Evolutionary conservation across 64 coral and sea anemone genomes (phyloP).

Genomic region (Stichodactyla mertensii): DNA sequence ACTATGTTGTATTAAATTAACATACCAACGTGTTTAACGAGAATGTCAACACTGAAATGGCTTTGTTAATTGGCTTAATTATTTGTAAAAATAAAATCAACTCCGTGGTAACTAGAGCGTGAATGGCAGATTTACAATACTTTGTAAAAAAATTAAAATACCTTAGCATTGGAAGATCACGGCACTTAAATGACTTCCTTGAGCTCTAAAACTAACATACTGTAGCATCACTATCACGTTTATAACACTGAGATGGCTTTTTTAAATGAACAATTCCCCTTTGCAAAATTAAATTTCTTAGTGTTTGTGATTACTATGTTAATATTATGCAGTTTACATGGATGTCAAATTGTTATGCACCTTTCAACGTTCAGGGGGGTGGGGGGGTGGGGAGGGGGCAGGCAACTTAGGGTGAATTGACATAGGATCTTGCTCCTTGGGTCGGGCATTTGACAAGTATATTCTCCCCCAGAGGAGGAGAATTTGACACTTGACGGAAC

Average conservation of each 20-base stretch:
- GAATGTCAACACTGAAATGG: background rate
- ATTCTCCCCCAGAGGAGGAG: too few relatives aligned
- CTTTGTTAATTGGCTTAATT: background rate
- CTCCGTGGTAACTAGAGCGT: background rate
- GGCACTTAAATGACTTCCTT: background rate
- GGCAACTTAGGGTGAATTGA: too few relatives aligned
- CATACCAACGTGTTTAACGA: background rate
- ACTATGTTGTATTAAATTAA: background rate
- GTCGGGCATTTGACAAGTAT: too few relatives aligned
- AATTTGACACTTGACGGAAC: too few relatives aligned
- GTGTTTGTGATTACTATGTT: too few relatives aligned
- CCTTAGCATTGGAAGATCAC: background rate
- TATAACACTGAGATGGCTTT: background rate
- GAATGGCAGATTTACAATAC: background rate
- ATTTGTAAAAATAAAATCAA: constrained; percentile 1
- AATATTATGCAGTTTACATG: too few relatives aligned
- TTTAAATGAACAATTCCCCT: too few relatives aligned
- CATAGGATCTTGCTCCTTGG: too few relatives aligned
- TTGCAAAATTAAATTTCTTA: too few relatives aligned
- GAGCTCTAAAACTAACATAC: background rate
- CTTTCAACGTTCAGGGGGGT: too few relatives aligned
- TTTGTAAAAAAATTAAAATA: constrained; percentile 10
- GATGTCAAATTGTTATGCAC: too few relatives aligned
- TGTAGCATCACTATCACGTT: background rate
- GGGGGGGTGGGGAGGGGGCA: too few relatives aligned